Evolutionary conservation across 2,113 vertebrate species (phyloP).

Genomic region (Megaleporinus macrocephalus): DNA sequence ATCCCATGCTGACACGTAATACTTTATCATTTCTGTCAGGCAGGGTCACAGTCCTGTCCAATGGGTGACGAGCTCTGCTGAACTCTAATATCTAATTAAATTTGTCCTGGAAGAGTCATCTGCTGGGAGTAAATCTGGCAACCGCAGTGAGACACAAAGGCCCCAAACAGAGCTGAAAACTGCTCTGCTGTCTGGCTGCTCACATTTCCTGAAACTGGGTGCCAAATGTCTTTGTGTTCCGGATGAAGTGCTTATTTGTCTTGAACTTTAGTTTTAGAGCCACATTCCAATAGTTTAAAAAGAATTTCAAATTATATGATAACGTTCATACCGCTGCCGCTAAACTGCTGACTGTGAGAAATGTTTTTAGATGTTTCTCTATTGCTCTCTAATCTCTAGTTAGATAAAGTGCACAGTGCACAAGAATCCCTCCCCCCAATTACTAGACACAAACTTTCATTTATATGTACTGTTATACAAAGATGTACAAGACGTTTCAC

Average conservation of each 20-base stretch:
- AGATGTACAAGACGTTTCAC: not conserved
- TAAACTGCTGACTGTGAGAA: too few species aligned
- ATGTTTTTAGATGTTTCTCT: too few species aligned
- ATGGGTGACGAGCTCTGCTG: slow-evolving; percentile 3
- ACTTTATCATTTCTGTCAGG: slow-evolving; percentile 16
- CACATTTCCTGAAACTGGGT: not conserved
- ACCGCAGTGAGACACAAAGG: not conserved
- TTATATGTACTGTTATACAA: too few species aligned
- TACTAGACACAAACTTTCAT: too few species aligned
- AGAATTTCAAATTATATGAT: not conserved
- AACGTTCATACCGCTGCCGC: not conserved
- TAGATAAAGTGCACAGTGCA: not conserved
- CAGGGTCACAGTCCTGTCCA: slow-evolving; percentile 10
- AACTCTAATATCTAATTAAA: slow-evolving; percentile 29
- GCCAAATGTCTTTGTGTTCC: not conserved
- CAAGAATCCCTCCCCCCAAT: not conserved
- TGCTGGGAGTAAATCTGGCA: slow-evolving; percentile 20
- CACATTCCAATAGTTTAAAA: not conserved
- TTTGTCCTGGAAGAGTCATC: slow-evolving; percentile 19
- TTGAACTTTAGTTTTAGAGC: not conserved
- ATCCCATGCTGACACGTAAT: slow-evolving; percentile 4
- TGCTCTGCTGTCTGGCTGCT: not conserved
- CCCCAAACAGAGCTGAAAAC: not conserved
- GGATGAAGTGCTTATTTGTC: not conserved
- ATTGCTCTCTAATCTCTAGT: not conserved